Evolutionary conservation across 2,113 vertebrate genomes (phyloP).

Genomic region (Mandrillus leucophaeus): DNA sequence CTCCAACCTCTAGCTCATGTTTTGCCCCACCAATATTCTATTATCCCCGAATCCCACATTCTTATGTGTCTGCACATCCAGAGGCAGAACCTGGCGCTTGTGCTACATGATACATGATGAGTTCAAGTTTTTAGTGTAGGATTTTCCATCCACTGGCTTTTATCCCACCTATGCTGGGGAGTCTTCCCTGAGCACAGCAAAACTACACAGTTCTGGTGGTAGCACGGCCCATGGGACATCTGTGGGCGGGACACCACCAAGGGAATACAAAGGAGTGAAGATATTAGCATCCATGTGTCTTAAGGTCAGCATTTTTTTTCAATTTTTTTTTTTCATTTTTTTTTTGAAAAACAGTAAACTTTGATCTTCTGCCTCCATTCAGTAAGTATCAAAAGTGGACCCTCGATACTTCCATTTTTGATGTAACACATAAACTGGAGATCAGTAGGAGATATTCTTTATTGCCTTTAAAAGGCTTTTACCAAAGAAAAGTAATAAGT

Average conservation of each 20-base stretch:
- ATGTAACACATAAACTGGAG: slow-evolving; percentile 13
- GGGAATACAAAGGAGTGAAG: not conserved
- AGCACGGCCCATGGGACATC: not conserved
- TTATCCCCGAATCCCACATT: not conserved
- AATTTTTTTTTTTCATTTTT: not conserved
- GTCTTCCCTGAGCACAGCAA: not conserved
- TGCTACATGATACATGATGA: not conserved
- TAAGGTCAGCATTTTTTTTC: not conserved
- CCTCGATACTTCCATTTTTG: not conserved
- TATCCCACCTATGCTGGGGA: not conserved
- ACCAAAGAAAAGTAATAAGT: not conserved
- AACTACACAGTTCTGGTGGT: not conserved
- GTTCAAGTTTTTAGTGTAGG: not conserved
- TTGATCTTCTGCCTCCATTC: slow-evolving; percentile 25
- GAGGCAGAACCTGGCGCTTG: not conserved
- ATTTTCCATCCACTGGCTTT: not conserved
- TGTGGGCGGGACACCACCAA: not conserved
- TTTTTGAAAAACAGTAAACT: not conserved
- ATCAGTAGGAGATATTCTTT: not conserved
- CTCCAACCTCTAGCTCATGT: not conserved
- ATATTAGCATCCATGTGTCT: not conserved
- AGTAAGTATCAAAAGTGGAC: not conserved
- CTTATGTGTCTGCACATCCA: not conserved
- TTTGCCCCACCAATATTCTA: not conserved
- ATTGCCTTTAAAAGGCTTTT: not conserved